Percentiles rank a stretch among this genome's conserved stretches.
Evolutionary conservation across 2,888 invertebrate genomes (phyloP).

Genomic region (Caenorhabditis angaria): DNA sequence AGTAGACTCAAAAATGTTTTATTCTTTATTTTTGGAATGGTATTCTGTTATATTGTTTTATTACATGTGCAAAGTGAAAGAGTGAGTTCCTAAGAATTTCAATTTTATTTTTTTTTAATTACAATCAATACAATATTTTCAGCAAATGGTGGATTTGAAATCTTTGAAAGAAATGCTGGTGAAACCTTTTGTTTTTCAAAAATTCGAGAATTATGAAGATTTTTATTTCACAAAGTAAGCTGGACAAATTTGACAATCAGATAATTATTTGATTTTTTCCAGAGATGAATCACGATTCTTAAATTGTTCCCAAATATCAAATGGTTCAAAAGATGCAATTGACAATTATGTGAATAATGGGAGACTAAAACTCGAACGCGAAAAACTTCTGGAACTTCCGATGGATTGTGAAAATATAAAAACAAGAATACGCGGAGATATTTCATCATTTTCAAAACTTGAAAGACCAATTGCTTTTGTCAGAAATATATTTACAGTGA

Average conservation of each 20-base stretch:
- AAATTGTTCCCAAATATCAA: conserved; percentile 27
- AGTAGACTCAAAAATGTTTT: background rate
- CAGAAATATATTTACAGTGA: conserved; percentile 24
- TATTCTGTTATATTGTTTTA: background rate
- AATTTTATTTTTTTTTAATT: background rate
- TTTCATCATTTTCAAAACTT: conserved; percentile 17
- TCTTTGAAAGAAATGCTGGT: background rate
- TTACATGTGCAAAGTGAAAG: background rate
- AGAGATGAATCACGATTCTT: conserved; percentile 33
- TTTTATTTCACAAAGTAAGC: conserved; percentile 34
- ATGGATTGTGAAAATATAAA: conserved; percentile 39
- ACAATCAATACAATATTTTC: background rate
- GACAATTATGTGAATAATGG: conserved; percentile 33
- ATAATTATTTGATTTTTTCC: conserved; percentile 2
- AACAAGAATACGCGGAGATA: conserved; percentile 27
- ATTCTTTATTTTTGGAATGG: background rate
- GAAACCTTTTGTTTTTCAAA: background rate
- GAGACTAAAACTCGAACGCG: conserved; percentile 25
- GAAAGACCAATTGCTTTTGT: conserved; percentile 34
- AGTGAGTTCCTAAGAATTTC: background rate
- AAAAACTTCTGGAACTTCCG: conserved; percentile 27
- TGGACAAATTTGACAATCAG: background rate
- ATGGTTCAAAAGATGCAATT: conserved; percentile 18
- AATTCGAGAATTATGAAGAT: conserved; percentile 12
- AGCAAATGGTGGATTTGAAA: background rate